phyloP scores from a whole-genome alignment of 2,113 vertebrate species.

The Halcyon senegalensis region DNA sequence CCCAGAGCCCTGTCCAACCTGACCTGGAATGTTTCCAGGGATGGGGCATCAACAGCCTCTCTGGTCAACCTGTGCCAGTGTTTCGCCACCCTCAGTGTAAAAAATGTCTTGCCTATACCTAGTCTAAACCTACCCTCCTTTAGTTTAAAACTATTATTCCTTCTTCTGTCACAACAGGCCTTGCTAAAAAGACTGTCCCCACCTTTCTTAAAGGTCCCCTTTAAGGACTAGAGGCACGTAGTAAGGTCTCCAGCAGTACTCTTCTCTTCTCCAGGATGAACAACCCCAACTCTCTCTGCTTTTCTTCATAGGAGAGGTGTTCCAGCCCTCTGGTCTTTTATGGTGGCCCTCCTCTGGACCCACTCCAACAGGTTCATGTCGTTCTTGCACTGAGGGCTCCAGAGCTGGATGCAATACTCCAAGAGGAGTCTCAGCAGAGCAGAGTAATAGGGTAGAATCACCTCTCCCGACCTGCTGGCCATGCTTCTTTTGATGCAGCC shows the following conservation, averaged over 20 bases:
- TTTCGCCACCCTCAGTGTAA: background rate
- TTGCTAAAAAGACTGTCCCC: background rate
- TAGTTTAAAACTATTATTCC: background rate
- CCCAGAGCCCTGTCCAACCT: background rate
- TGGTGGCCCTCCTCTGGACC: background rate
- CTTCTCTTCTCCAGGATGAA: background rate
- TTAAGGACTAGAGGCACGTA: background rate
- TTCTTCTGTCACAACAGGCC: background rate
- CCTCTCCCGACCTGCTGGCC: background rate
- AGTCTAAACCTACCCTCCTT: background rate
- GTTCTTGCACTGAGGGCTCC: background rate
- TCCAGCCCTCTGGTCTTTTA: background rate
- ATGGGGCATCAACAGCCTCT: background rate
- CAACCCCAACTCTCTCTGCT: background rate
- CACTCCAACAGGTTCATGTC: background rate
- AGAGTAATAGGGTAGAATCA: background rate
- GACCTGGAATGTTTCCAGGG: background rate
- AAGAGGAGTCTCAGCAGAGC: background rate
- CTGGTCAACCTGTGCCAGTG: background rate
- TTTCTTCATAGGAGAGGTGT: background rate
- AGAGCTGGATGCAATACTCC: background rate
- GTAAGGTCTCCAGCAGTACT: background rate
- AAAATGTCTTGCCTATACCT: background rate
- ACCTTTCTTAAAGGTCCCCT: background rate
- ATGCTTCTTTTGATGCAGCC: background rate